Percentiles rank a stretch among this genome's conserved stretches.
Conservation (phyloP, 2,113 vertebrate genomes). For the Ictalurus punctatus region DNA sequence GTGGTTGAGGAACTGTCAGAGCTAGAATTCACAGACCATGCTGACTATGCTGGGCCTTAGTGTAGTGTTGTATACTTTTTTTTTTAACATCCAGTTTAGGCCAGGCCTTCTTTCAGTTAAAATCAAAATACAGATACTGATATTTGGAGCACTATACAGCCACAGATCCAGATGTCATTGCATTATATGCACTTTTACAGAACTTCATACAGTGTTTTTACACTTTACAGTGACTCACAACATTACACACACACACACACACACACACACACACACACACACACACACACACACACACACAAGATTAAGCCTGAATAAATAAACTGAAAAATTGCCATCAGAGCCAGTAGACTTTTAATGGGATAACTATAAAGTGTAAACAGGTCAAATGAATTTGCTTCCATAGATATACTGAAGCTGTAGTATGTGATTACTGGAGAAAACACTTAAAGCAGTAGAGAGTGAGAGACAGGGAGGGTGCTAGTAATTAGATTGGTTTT, state of each 20-base stretch:
- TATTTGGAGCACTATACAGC: neutral
- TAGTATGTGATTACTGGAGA: constrained; percentile 50
- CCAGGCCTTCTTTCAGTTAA: neutral
- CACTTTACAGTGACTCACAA: neutral
- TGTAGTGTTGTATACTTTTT: no score
- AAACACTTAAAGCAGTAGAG: constrained; percentile 52
- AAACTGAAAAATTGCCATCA: constrained; percentile 25
- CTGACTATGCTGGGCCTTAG: neutral
- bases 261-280: constrained; percentile 23
- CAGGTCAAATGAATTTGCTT: constrained; percentile 56
- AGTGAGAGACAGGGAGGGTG: constrained; percentile 27
- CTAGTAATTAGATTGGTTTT: constrained; percentile 52
- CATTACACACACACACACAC: constrained; percentile 12
- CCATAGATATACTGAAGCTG: constrained; percentile 49
- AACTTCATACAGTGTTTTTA: neutral
- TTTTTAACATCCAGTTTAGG: neutral
- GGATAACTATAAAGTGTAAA: constrained; percentile 50
- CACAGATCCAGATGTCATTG: neutral
- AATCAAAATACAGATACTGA: neutral
- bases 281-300: constrained; percentile 22
- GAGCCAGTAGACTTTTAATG: constrained; percentile 42
- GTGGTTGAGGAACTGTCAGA: neutral
- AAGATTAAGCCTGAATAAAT: constrained; percentile 45
- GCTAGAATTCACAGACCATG: neutral
- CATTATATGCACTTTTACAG: neutral